These are phyloP conservation scores for Sebastes matsubarae DNA, from an alignment of 2,797 vertebrate species.

Conservation along the genomic window DNA sequence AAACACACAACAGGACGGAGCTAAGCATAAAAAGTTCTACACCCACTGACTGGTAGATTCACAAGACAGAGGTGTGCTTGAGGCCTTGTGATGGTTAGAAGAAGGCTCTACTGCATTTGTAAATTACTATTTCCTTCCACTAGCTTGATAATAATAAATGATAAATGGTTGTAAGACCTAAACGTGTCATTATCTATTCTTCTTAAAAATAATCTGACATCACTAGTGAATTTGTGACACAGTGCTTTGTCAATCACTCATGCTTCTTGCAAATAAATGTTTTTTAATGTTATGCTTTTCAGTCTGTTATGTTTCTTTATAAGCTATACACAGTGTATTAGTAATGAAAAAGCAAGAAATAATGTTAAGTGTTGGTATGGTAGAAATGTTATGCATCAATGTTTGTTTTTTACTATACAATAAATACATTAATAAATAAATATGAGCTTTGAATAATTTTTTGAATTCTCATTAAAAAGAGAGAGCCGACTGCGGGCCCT, in stretches of 20 bases:
- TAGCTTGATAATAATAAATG: too few species aligned
- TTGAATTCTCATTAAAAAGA: too few species aligned
- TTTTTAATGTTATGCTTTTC: neutral
- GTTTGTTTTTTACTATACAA: too few species aligned
- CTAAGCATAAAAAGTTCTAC: neutral
- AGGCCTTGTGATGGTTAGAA: neutral
- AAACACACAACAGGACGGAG: neutral
- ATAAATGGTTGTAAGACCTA: neutral
- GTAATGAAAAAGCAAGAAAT: neutral
- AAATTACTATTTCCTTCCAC: neutral
- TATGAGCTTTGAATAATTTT: too few species aligned
- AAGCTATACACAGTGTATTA: neutral
- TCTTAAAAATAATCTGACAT: neutral
- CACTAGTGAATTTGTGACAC: neutral
- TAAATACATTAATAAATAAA: too few species aligned
- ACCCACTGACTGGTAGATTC: neutral
- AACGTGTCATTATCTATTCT: neutral
- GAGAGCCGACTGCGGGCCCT: too few species aligned
- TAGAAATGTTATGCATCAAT: too few species aligned
- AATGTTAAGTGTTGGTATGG: too few species aligned
- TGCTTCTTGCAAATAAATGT: neutral
- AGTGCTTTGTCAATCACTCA: rapidly evolving
- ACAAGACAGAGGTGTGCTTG: neutral
- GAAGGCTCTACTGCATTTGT: neutral
- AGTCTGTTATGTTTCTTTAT: neutral